These are phyloP conservation scores for Thaumatotibia leucotreta DNA, from an alignment of 1,140 invertebrate genomes.

Conservation along the genomic window DNA sequence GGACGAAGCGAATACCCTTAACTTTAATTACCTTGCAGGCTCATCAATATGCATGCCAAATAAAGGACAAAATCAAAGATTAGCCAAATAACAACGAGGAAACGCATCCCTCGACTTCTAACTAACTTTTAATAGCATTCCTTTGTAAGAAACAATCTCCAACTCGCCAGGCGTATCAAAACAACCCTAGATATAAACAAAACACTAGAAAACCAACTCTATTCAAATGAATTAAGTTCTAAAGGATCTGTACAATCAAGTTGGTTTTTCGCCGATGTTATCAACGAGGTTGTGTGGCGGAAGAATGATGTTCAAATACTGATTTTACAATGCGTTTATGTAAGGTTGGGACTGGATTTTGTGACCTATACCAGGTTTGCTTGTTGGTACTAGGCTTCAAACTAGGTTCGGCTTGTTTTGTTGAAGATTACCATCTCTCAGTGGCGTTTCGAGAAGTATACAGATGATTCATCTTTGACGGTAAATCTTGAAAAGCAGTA, in stretches of 20 bases:
- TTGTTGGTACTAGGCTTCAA: not conserved
- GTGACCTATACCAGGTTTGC: not conserved
- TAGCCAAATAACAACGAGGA: not conserved
- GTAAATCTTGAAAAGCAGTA: not conserved
- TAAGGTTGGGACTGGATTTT: not conserved
- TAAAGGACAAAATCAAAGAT: not conserved
- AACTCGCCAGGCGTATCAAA: not conserved
- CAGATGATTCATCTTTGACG: not conserved
- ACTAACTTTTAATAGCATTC: not conserved
- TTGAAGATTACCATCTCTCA: not conserved
- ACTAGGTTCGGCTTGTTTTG: not conserved
- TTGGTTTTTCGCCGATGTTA: not conserved
- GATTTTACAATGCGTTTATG: conserved; percentile 10
- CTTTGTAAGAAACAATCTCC: not conserved
- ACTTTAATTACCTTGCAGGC: not conserved
- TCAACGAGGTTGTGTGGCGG: conserved; percentile 2
- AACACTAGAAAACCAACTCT: not conserved
- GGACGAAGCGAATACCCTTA: not conserved
- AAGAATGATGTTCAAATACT: conserved; percentile 10
- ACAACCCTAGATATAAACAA: not conserved
- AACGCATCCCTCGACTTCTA: not conserved
- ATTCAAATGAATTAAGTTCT: not conserved
- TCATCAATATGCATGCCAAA: not conserved
- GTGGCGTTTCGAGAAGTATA: not conserved
- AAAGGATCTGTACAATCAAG: not conserved